Evolutionary conservation across 1,140 invertebrate species (phyloP).

Genomic region (Drosophila ananassae): DNA sequence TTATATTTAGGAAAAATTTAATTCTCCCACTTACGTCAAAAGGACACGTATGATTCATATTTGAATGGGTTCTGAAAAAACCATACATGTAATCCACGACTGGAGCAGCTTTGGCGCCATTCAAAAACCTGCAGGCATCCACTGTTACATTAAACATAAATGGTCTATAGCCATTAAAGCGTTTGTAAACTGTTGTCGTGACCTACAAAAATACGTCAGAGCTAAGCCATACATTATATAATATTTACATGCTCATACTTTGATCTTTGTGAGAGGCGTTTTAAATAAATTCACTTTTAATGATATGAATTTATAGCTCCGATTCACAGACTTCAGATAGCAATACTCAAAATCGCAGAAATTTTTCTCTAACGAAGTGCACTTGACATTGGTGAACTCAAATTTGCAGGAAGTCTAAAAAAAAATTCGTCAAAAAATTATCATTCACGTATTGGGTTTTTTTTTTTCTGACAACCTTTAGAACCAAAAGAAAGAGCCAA

Average conservation of each 20-base stretch:
- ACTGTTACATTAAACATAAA: conserved; percentile 22
- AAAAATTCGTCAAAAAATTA: background rate
- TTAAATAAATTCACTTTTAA: conserved; percentile 14
- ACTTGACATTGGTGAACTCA: conserved; percentile 20
- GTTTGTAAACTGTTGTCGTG: background rate
- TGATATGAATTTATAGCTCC: conserved; percentile 4
- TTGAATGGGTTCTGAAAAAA: background rate
- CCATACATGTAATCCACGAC: background rate
- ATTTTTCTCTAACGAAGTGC: background rate
- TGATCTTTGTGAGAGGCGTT: conserved; percentile 5
- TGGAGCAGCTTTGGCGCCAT: background rate
- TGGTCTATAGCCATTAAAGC: conserved; percentile 6
- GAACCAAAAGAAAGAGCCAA: background rate
- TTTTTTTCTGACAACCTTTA: conserved; percentile 1
- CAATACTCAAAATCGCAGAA: conserved; percentile 15
- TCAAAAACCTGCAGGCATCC: conserved; percentile 22
- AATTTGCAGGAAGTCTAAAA: conserved; percentile 2
- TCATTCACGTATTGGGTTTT: background rate
- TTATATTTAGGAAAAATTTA: background rate
- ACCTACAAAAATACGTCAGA: background rate
- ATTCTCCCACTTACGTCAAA: background rate
- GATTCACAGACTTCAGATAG: conserved; percentile 15
- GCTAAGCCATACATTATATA: background rate
- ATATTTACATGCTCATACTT: background rate
- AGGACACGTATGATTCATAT: conserved; percentile 21